These are phyloP conservation scores for Prinia subflava DNA, from an alignment of 2,113 vertebrate genomes.

Conservation along the genomic window DNA sequence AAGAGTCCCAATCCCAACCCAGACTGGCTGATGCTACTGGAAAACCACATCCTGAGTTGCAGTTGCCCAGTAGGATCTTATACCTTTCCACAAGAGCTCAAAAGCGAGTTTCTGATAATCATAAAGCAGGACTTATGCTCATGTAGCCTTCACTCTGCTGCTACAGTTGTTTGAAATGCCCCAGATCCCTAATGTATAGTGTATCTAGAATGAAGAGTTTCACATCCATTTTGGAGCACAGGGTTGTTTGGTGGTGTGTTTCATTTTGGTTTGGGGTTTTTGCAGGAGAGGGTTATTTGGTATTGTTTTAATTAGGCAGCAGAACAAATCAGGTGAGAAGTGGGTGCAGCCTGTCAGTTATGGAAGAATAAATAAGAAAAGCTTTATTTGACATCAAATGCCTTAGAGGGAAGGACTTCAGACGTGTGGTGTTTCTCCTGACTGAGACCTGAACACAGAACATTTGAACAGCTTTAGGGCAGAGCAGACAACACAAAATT, in stretches of 20 bases:
- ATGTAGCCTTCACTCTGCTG: neutral
- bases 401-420: neutral
- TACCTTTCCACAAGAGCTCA: neutral
- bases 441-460: neutral
- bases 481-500: neutral
- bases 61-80: neutral
- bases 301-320: neutral
- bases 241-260: rapidly evolving
- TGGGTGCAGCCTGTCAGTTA: neutral
- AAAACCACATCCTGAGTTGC: neutral
- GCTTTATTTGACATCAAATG: neutral
- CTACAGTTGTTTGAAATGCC: neutral
- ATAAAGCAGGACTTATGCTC: neutral
- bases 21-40: neutral
- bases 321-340: neutral
- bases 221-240: neutral
- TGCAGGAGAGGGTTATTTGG: rapidly evolving
- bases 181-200: rapidly evolving
- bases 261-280: neutral
- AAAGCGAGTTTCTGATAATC: neutral
- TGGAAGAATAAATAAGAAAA: neutral
- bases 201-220: neutral
- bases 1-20: neutral
- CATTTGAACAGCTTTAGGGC: neutral
- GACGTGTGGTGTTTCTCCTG: neutral